Base-by-base conservation (phyloP, 2,888 invertebrate species). In the Andrena dorsata region DNA sequence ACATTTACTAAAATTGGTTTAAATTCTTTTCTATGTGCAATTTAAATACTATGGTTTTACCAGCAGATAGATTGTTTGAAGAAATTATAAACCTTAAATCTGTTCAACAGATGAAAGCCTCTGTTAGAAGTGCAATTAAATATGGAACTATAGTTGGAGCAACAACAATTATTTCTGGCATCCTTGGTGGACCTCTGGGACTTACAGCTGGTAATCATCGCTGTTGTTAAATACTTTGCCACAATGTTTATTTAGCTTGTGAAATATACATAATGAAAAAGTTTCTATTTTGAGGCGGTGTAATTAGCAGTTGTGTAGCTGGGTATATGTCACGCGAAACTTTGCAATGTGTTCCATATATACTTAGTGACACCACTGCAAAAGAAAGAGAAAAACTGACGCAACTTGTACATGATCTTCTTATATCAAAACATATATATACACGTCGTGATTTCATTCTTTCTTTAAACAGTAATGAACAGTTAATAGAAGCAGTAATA, bases 281-380 rank as follows among this genome's bases (percentile, higher is more conserved):
- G 20, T 76, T 30, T 70, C 4, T 61, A 61, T 47, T 69, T 74
- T 64, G 30, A 79, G 74, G 74, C 5, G 74, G 69, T 20, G 2
- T 49, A 16, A 0, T 23, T 10, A 74, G 69, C 23, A 69, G 78
- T 49, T 6, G 20, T 16, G 13, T 68, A 69, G 26, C 28, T 47
- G 26, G 53, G n/a, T 20, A 2, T 4, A 3, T 2, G 5, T 56
- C 32, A 47, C 4, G 4, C 0, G 26, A 47, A 10, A 13, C 26
- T 1, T 35, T 69, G 6, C 5, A 23, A 47, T 79, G 74, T 49
- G 63, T 64, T n/a, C n/a, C 69, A 13, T 1, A 58, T 8, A 58
- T 79, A 35, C 47, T 79, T 26, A 13, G 10, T 3, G 58, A 64
- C 28, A 30, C 74, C 13, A 73, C 53, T 26, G 26, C 35, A 2